Evolutionary conservation across 2,888 invertebrate species (phyloP).

Genomic region (Halictus quadricinctus): DNA sequence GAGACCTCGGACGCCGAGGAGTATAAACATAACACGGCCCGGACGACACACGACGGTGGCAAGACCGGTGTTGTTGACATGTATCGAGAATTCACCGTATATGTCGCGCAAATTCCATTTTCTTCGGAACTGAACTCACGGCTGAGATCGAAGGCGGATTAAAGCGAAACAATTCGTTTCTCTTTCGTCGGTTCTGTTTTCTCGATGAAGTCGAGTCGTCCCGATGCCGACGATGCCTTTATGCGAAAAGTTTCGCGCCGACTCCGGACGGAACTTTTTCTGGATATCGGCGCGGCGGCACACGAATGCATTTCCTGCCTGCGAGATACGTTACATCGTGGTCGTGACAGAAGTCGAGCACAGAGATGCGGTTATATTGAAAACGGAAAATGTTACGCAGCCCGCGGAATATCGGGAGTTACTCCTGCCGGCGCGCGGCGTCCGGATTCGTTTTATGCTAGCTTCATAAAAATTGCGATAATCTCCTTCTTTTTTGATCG

Average conservation of each 20-base stretch:
- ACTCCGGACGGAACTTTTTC: conserved; percentile 48
- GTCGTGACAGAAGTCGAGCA: conserved; percentile 53
- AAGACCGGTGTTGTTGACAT: no score
- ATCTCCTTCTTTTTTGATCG: not conserved
- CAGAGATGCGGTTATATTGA: conserved; percentile 57
- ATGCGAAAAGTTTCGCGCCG: conserved; percentile 54
- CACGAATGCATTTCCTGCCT: conserved; percentile 44
- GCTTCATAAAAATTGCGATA: conserved; percentile 27
- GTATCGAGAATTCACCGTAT: no score
- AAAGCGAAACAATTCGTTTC: conserved; percentile 20
- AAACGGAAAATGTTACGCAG: conserved; percentile 53
- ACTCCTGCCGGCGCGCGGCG: not conserved
- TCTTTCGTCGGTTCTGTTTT: conserved; percentile 32
- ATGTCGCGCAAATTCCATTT: not conserved
- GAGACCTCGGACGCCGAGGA: no score
- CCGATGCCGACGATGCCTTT: conserved; percentile 43
- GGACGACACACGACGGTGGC: no score
- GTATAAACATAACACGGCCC: no score
- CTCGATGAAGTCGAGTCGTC: conserved; percentile 36
- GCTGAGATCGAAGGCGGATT: not conserved
- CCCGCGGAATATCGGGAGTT: conserved; percentile 50
- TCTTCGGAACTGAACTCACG: not conserved
- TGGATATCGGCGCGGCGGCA: conserved; percentile 48
- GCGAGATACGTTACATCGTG: conserved; percentile 46
- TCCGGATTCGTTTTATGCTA: conserved; percentile 18